Base-by-base conservation (phyloP, 1,140 invertebrate species). In the Oreohelix idahoensis region DNA sequence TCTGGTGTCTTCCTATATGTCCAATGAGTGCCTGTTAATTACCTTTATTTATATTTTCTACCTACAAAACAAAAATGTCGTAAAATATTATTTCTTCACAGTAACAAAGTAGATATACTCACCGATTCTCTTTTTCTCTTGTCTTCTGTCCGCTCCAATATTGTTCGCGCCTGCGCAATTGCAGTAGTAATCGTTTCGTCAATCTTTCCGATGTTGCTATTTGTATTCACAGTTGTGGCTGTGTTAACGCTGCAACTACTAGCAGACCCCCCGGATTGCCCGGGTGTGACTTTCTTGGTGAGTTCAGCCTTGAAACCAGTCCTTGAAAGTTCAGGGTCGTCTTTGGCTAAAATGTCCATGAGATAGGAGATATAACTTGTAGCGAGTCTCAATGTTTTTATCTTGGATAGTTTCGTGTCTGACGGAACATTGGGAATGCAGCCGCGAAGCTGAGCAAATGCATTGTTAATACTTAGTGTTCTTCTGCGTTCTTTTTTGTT, bases 351-450 rank as follows among this genome's bases (percentile, higher is more conserved):
- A 23, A 94, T 87, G 73, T 93, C 91, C 93, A 93, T 94, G 29
- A 94, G 88, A 87, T 93, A 93, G 4, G 91, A 89, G 69, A 94
- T 94, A 85, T 94, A 94, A 80, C 90, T 92, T 17, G 93, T 94
- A 15, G 94, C 94, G 80, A 94, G 88, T 53, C 93, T 87, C 49
- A 94, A 86, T 17, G 94, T 94, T 87, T 94, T 94, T 42, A 94
- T 94, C 88, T 94, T 94, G 51, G 94, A 94, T 71, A 98, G 92
- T 93, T 99, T 99, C 0, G 97, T 99, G 90, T 99, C 98, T 0
- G 96, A 95, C 0, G 97, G 97, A 11, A 99, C 97, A 89, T 98
- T 98, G 0, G 98, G 98, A 87, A 99, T 99, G 91, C 97, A 97
- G 82, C 98, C 97, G 4, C 98, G 93, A 0, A 99, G 93, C 89